Percentiles rank a stretch among this genome's conserved stretches.
Conservation (phyloP, 2,797 vertebrate species). For the Manis crassicaudata region DNA sequence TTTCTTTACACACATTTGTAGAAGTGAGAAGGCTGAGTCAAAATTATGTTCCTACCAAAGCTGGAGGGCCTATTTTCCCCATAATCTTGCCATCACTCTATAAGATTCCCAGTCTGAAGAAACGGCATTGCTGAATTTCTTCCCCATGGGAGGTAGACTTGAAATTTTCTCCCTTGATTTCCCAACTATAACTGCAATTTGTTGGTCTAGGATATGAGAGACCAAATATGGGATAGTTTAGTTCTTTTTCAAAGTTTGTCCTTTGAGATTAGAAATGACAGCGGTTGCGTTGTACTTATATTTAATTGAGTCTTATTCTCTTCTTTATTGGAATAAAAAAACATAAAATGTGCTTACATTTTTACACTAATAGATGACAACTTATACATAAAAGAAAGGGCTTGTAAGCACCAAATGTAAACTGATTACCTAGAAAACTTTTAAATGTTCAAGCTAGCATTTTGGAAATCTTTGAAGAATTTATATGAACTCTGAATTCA, state of each 20-base stretch:
- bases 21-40: neutral
- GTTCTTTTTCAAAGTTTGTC: neutral
- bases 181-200: neutral
- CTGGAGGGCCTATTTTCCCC: neutral
- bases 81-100: neutral
- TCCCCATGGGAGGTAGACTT: neutral
- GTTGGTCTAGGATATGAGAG: neutral
- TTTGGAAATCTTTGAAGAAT: slow-evolving; percentile 23
- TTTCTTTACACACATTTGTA: neutral
- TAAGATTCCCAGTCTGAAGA: neutral
- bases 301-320: neutral
- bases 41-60: neutral
- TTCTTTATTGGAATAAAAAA: neutral
- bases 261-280: neutral
- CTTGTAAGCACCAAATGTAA: neutral
- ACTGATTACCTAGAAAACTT: neutral
- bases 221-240: neutral
- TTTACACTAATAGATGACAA: neutral
- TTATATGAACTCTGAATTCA: slow-evolving; percentile 15
- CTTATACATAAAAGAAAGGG: neutral
- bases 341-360: neutral
- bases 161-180: neutral
- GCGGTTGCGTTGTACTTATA: neutral
- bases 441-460: neutral
- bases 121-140: neutral